phyloP scores from a whole-genome alignment of 2,888 invertebrate species.

The Acrobasis suavella region DNA sequence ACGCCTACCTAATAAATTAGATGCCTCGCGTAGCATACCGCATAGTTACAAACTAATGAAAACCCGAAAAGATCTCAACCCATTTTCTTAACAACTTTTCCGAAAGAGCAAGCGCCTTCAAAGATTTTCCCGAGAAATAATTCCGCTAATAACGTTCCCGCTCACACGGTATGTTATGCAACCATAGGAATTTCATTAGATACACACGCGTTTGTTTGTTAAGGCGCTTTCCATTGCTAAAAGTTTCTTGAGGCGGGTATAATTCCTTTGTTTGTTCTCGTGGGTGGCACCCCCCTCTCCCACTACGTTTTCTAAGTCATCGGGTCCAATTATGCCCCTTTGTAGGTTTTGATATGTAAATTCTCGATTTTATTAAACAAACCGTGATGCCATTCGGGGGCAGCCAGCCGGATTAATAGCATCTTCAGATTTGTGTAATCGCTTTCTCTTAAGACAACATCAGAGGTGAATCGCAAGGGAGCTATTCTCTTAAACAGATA shows the following conservation, averaged over 20 bases:
- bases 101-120: slow-evolving; percentile 81
- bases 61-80: slow-evolving; percentile 80
- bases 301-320: slow-evolving; percentile 83
- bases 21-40: slow-evolving; percentile 74
- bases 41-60: slow-evolving; percentile 82
- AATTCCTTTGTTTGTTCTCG: slow-evolving; percentile 82
- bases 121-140: slow-evolving; percentile 80
- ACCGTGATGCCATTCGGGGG: slow-evolving; percentile 81
- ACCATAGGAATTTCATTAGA: slow-evolving; percentile 83
- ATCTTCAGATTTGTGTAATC: slow-evolving; percentile 83
- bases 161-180: slow-evolving; percentile 80
- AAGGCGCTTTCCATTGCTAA: slow-evolving; percentile 83
- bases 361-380: slow-evolving; percentile 83
- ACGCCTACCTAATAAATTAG: slow-evolving; percentile 82
- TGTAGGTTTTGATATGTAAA: slow-evolving; percentile 83
- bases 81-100: slow-evolving; percentile 82
- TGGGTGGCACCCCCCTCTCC: slow-evolving; percentile 72
- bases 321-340: slow-evolving; percentile 83
- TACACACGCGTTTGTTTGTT: slow-evolving; percentile 83
- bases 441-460: slow-evolving; percentile 81
- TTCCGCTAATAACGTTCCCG: slow-evolving; percentile 78
- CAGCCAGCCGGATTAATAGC: slow-evolving; percentile 82
- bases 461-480: slow-evolving; percentile 44
- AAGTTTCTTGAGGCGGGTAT: slow-evolving; percentile 83
- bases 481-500: slow-evolving; percentile 54